phyloP scores from a whole-genome alignment of 2,113 vertebrate genomes.

The Desmodus rotundus region DNA sequence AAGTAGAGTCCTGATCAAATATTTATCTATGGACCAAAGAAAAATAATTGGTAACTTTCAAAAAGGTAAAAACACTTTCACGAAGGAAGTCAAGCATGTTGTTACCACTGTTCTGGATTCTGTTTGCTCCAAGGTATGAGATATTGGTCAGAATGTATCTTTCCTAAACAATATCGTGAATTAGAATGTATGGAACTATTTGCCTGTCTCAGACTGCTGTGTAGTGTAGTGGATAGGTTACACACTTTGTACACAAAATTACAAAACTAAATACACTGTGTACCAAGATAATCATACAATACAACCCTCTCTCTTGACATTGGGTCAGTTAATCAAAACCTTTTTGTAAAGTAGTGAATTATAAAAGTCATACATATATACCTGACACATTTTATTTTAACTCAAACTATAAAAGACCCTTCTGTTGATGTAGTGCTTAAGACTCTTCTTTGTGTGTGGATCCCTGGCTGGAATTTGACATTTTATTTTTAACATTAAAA shows the following conservation, averaged over 20 bases:
- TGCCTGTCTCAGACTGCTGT: neutral
- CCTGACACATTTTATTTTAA: neutral
- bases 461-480: neutral
- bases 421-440: neutral
- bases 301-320: neutral
- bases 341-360: neutral
- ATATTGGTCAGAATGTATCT: neutral
- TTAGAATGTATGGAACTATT: neutral
- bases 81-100: neutral
- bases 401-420: neutral
- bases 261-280: neutral
- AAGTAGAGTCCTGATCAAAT: neutral
- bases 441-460: neutral
- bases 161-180: neutral
- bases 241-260: neutral
- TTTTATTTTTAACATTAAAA: neutral
- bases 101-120: neutral
- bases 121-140: neutral
- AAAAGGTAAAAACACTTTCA: neutral
- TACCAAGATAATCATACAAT: neutral
- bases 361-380: neutral
- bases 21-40: neutral
- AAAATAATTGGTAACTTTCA: neutral
- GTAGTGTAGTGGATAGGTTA: neutral
- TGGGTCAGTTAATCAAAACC: neutral